phyloP scores from a whole-genome alignment of 2,113 vertebrate genomes.

The Pseudolaguvia tuberculata region DNA sequence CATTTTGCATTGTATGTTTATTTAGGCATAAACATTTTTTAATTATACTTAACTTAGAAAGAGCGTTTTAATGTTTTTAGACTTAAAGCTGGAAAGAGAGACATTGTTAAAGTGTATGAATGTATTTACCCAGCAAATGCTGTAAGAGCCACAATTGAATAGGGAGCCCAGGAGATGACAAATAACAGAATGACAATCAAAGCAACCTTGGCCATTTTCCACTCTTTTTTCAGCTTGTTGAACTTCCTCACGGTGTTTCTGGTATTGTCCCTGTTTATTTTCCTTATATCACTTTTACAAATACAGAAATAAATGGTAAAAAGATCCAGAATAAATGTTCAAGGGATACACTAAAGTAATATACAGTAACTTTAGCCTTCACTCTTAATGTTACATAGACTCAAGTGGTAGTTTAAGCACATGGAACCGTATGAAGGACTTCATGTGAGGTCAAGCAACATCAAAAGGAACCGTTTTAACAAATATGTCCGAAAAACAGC shows the following conservation, averaged over 20 bases:
- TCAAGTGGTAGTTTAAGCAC: background rate
- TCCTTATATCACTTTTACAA: slow-evolving; percentile 74
- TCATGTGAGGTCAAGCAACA: background rate
- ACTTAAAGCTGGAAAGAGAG: too few relatives aligned
- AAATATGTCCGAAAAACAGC: too few relatives aligned
- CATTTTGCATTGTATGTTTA: background rate
- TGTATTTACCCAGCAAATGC: slow-evolving; percentile 85
- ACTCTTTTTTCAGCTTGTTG: slow-evolving; percentile 83
- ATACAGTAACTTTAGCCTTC: background rate
- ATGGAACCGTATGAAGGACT: background rate
- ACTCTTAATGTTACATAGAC: background rate
- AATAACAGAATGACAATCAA: slow-evolving; percentile 85
- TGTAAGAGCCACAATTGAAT: slow-evolving; percentile 83
- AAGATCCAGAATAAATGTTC: background rate
- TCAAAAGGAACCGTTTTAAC: background rate
- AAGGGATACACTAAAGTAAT: background rate
- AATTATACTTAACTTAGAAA: too few relatives aligned
- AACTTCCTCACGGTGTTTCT: slow-evolving; percentile 73
- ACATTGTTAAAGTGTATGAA: background rate
- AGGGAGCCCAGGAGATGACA: slow-evolving; percentile 92
- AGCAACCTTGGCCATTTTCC: slow-evolving; percentile 93
- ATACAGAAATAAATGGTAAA: slow-evolving; percentile 13
- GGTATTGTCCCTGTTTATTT: slow-evolving; percentile 66
- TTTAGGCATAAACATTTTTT: too few relatives aligned
- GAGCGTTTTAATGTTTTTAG: too few relatives aligned